Base-by-base conservation (phyloP, 2,888 invertebrate genomes). In the Apoda limacodes region DNA sequence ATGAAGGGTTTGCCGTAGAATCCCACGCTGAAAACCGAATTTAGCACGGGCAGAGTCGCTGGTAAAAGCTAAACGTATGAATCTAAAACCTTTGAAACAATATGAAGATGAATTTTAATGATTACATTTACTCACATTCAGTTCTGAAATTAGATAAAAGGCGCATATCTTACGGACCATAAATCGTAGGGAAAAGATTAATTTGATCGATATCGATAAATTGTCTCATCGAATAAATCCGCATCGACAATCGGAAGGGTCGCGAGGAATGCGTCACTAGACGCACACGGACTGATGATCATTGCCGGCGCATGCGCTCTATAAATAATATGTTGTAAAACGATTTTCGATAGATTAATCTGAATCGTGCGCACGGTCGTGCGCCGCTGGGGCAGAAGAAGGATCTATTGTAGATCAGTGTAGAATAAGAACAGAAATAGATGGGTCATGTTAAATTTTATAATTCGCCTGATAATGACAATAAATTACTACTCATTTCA, bases 271-370 rank as follows among this genome's bases (percentile, higher is more conserved):
- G 36, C 37, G 35, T 38, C 75, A 60, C 74, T 75, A 69, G 55
- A 53, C 63, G 65, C 69, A 66, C 63, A 62, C 70, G 70, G 70
- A 71, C 74, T 72, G 78, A 78, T 78, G 78, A 76, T 78, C 78
- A 80, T 80, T 78, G 80, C 70, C 52, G 59, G 76, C 67, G 76
- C 80, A 78, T 75, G 76, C 76, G 66, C 76, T 71, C 78, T 78
- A 80, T 80, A 80, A 80, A 80, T 80, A 80, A 80, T 80, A 80
- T 78, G 76, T 80, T 80, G 80, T 80, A 80, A 80, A 80, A 78
- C 80, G 80, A 80, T 78, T 80, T 80, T 80, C 78, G 80, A 80
- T 80, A 80, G 80, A 80, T 80, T 80, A 78, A 80, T 80, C 80
- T 78, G 78, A 80, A 78, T 80, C 80, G 80, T 80, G 80, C 64